phyloP scores from a whole-genome alignment of 2,888 invertebrate species.

The Podotricha telesiphe region DNA sequence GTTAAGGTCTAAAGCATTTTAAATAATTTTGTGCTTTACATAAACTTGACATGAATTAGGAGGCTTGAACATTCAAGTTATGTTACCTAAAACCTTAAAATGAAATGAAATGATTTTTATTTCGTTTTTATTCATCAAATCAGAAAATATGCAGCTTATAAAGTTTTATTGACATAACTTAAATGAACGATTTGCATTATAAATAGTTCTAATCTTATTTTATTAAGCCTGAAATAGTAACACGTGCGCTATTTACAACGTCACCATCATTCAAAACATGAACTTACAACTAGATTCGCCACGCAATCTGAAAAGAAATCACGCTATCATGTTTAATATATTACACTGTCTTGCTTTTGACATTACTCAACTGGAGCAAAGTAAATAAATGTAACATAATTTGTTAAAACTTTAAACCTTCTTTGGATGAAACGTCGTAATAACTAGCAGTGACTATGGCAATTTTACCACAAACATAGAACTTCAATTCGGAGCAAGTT shows the following conservation, averaged over 20 bases:
- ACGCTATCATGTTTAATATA: conserved; percentile 12
- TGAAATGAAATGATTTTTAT: not conserved
- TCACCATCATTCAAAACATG: conserved; percentile 22
- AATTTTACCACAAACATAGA: not conserved
- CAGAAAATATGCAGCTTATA: not conserved
- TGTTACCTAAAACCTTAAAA: no score
- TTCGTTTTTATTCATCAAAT: not conserved
- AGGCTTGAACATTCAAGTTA: no score
- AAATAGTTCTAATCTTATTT: not conserved
- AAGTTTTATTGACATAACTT: not conserved
- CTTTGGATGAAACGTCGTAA: not conserved
- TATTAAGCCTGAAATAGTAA: not conserved
- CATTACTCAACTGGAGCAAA: conserved; percentile 6
- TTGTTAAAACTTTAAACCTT: not conserved
- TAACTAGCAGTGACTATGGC: not conserved
- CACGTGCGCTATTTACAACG: not conserved
- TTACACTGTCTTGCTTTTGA: conserved; percentile 14
- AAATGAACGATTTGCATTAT: not conserved
- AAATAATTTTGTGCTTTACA: not conserved
- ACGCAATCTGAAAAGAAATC: conserved; percentile 24
- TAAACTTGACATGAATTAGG: not conserved
- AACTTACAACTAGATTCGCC: conserved; percentile 5
- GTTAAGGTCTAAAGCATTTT: not conserved
- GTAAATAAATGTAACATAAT: not conserved
- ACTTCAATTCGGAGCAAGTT: not conserved